These are phyloP conservation scores for Cyclophora albipunctata DNA, from an alignment of 2,888 invertebrate species.

Conservation along the genomic window DNA sequence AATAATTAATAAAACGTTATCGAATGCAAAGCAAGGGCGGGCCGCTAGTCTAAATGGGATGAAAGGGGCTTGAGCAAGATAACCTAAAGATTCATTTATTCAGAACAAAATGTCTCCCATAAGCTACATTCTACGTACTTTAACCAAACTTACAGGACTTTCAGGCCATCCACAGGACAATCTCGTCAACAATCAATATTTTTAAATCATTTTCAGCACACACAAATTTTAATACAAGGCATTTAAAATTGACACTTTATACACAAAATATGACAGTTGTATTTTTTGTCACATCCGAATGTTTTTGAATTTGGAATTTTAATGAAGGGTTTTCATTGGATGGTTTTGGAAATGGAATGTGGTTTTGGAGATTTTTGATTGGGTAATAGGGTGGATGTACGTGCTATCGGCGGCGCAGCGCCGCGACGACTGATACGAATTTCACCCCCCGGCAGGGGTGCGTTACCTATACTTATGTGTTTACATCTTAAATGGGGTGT, in stretches of 20 bases:
- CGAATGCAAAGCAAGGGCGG: neutral
- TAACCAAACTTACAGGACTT: constrained; percentile 1
- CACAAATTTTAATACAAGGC: constrained; percentile 11
- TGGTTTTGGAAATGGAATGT: constrained; percentile 3
- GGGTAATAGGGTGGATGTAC: constrained; percentile 18
- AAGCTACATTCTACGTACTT: neutral
- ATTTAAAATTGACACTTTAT: constrained; percentile 14
- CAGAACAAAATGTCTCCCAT: neutral
- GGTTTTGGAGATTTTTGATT: constrained; percentile 2
- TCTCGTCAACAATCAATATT: constrained; percentile 9
- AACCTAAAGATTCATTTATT: neutral
- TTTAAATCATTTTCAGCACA: constrained; percentile 9
- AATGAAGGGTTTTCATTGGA: neutral
- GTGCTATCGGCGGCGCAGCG: constrained; percentile 47
- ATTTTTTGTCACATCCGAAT: constrained; percentile 7
- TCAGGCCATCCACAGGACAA: constrained; percentile 8
- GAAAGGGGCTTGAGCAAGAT: neutral
- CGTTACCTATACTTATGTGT: constrained; percentile 62
- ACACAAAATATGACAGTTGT: constrained; percentile 4
- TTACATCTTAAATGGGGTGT: constrained; percentile 70
- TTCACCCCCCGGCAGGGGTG: constrained; percentile 35
- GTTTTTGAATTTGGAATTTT: constrained; percentile 2
- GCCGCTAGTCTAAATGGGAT: neutral
- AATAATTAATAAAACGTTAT: too few relatives aligned
- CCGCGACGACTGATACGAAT: constrained; percentile 54